Percentiles rank a stretch among this genome's conserved stretches.
These are phyloP conservation scores for Tetrao urogallus DNA, from an alignment of 2,113 vertebrate genomes.

Conservation along the genomic window DNA sequence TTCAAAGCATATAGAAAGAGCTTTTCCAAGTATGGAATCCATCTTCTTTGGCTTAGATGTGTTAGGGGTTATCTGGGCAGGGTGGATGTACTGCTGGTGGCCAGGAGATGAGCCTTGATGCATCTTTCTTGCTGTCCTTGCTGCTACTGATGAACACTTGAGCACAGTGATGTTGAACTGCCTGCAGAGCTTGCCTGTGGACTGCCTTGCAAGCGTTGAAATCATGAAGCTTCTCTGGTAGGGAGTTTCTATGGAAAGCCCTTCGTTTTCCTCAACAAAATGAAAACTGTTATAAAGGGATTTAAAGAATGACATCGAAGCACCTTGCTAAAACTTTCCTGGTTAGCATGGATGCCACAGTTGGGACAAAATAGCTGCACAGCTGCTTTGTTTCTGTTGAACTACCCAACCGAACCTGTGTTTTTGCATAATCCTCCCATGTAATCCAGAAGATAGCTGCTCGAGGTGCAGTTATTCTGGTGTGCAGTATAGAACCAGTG, in stretches of 20 bases:
- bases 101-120: background rate
- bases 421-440: background rate
- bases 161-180: background rate
- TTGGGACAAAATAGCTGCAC: background rate
- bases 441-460: background rate
- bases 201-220: background rate
- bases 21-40: background rate
- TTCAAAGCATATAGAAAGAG: background rate
- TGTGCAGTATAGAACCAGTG: background rate
- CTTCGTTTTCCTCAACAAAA: background rate
- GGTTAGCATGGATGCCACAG: background rate
- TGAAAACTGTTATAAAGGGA: background rate
- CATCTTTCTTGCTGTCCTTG: accelerated
- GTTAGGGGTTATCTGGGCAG: background rate
- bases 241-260: background rate
- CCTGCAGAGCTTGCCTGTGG: background rate
- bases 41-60: background rate
- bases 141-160: accelerated
- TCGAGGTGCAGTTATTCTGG: background rate
- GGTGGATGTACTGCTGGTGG: accelerated
- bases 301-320: accelerated
- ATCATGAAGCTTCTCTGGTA: background rate
- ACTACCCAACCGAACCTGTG: background rate
- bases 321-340: background rate
- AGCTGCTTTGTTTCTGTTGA: background rate